Base-by-base conservation (phyloP, 2,113 vertebrate species). In the Gymnarchus niloticus region DNA sequence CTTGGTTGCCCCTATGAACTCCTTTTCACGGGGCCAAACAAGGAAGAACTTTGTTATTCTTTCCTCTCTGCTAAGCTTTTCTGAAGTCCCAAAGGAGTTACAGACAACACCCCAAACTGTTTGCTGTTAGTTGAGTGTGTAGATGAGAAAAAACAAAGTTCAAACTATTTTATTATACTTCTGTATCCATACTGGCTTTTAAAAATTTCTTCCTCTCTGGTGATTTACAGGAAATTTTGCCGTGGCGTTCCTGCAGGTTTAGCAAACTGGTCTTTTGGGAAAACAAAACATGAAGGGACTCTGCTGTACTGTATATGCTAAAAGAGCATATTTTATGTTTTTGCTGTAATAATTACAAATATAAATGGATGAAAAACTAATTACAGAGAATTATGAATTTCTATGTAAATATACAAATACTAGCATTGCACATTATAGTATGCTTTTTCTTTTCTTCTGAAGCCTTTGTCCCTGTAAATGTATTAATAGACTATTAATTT, bases 381-480 rank as follows among this genome's bases (percentile, higher is more conserved):
- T 95, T 94, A 91, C 94, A 95, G 94, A 94, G 93, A 94, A 94
- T 92, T 91, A 90, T 94, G 91, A 90, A 91, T 96, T 96, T 95
- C 94, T 95, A 95, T 96, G 95, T 96, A 95, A 91, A 94, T 97
- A 95, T 96, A 96, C 95, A 96, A 95, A 95, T 95, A 94, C 94
- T 95, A 96, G 94, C 95, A 96, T 95, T 94, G 94, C 95, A 95
- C 94, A 95, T 96, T 95, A 88, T 94, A 95, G 94, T 95, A 94
- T 93, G 93, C 94, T 94, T 95, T 87, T 88, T 96, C 93, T 94
- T 93, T 95, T 95, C 90, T 92, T 95, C 94, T 94, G 93, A 94
- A 95, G 94, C 92, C 93, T 93, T 92, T 93, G 93, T 96, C 95
- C 94, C 95, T 95, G 95, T 96, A 95, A 93, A 93, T 94, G 94